Percentiles rank a stretch among this genome's conserved stretches.
phyloP scores from a whole-genome alignment of 2,797 vertebrate species.

The Oreonectes daqikongensis region DNA sequence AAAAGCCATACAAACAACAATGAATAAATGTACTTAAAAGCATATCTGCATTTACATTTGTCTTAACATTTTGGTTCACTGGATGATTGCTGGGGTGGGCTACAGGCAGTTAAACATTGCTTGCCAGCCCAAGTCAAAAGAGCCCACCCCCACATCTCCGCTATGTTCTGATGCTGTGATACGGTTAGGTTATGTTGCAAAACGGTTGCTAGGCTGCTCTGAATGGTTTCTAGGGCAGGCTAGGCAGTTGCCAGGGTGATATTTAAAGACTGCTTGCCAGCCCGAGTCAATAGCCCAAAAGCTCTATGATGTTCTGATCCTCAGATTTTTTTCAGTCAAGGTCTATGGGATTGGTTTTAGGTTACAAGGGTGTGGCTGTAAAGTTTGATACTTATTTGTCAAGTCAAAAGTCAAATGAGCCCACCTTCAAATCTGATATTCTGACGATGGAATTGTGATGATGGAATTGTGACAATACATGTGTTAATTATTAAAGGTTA shows the following conservation, averaged over 20 bases:
- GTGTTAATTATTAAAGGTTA: too few species aligned
- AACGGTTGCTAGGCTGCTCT: slow-evolving; percentile 4
- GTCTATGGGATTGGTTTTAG: neutral
- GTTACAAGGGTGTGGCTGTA: neutral
- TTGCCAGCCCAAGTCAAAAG: slow-evolving; percentile 1
- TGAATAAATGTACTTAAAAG: neutral
- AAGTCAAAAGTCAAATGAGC: neutral
- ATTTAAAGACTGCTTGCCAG: slow-evolving; percentile 7
- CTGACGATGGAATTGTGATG: neutral
- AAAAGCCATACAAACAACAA: neutral
- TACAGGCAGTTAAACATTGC: neutral
- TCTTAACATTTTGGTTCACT: neutral
- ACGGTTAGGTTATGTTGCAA: neutral
- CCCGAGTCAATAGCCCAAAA: neutral
- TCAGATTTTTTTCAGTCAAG: neutral
- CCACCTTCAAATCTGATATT: neutral
- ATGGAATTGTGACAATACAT: too few species aligned
- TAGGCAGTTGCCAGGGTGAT: slow-evolving; percentile 10
- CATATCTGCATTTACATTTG: neutral
- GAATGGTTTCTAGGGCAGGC: slow-evolving; percentile 7
- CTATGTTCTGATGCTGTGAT: neutral
- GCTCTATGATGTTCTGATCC: neutral
- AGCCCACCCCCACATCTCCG: neutral
- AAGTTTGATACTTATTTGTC: neutral
- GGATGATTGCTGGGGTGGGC: neutral